Percentiles rank a stretch among this genome's conserved stretches.
phyloP scores from a whole-genome alignment of 2,113 vertebrate genomes.

The Triplophysa tibetana region DNA sequence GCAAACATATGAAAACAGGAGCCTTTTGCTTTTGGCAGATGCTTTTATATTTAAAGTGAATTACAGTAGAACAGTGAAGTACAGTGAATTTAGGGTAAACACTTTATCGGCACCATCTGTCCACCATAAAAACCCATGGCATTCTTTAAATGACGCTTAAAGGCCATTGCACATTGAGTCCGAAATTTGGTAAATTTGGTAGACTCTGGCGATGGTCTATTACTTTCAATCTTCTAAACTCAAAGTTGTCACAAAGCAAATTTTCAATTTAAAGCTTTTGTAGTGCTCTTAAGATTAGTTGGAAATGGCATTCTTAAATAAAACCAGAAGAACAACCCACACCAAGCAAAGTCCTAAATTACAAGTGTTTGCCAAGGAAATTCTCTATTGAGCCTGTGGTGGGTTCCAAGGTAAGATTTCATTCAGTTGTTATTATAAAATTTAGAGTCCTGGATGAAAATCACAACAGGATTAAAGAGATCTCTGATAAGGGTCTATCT shows the following conservation, averaged over 20 bases:
- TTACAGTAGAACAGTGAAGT: too few relatives aligned
- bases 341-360: not conserved
- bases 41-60: too few relatives aligned
- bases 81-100: too few relatives aligned
- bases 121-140: too few relatives aligned
- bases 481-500: slow-evolving; percentile 15
- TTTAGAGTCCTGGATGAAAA: not conserved
- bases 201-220: not conserved
- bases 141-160: too few relatives aligned
- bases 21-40: too few relatives aligned
- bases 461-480: not conserved
- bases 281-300: not conserved
- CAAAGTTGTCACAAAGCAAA: not conserved
- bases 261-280: not conserved
- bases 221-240: not conserved
- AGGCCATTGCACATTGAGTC: too few relatives aligned
- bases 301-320: slow-evolving; percentile 5
- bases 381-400: slow-evolving; percentile 10
- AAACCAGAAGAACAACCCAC: not conserved
- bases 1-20: too few relatives aligned
- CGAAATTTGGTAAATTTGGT: too few relatives aligned
- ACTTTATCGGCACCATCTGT: too few relatives aligned
- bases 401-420: slow-evolving; percentile 1
- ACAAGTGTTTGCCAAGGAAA: slow-evolving; percentile 9
- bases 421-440: not conserved